Conservation (phyloP, 2,113 vertebrate genomes). For the Macrotus californicus region DNA sequence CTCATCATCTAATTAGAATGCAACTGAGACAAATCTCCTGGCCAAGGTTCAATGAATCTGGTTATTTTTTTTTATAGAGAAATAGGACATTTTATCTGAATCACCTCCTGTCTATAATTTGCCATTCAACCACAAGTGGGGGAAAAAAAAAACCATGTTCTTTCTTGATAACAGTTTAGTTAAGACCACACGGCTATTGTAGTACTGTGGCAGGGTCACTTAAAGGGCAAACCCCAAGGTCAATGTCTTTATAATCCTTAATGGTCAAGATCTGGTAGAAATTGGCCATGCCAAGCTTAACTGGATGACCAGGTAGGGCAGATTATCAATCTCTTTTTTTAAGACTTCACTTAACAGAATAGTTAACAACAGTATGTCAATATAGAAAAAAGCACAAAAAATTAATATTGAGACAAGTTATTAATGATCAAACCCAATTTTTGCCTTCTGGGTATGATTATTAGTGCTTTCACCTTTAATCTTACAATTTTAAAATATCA, state of each 20-base stretch:
- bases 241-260: not conserved
- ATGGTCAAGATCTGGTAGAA: not conserved
- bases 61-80: not conserved
- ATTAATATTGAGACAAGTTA: not conserved
- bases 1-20: not conserved
- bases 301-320: not conserved
- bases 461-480: constrained; percentile 47
- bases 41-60: not conserved
- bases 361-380: not conserved
- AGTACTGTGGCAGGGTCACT: not conserved
- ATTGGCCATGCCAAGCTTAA: not conserved
- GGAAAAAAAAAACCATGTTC: not conserved
- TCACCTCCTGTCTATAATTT: not conserved
- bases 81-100: not conserved
- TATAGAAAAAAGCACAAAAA: not conserved
- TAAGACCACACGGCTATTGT: not conserved
- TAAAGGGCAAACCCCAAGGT: not conserved
- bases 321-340: not conserved
- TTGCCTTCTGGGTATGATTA: constrained; percentile 14
- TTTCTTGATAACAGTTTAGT: not conserved
- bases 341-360: not conserved
- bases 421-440: not conserved
- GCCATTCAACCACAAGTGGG: not conserved
- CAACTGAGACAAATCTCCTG: not conserved
- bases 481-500: not conserved